phyloP scores from a whole-genome alignment of 2,888 invertebrate genomes.

The Protula sp. region DNA sequence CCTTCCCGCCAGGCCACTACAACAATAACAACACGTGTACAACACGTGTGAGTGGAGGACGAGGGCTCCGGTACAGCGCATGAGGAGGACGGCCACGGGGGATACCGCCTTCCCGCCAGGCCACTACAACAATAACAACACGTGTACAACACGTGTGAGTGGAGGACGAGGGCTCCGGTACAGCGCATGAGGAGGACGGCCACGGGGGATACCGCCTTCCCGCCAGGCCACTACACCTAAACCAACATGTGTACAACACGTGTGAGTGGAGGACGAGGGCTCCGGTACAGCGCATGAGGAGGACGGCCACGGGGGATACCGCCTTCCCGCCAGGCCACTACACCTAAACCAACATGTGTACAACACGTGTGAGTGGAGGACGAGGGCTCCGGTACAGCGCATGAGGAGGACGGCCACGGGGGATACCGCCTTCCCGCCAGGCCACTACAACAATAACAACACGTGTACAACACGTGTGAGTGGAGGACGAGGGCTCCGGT shows the following conservation, averaged over 20 bases:
- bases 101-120: conserved; percentile 6
- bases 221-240: conserved; percentile 1
- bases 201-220: too few species aligned
- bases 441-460: conserved; percentile 6
- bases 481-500: conserved; percentile 16
- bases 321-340: conserved; percentile 3
- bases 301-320: too few species aligned
- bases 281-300: conserved; percentile 16
- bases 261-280: conserved; percentile 14
- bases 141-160: conserved; percentile 17
- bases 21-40: conserved; percentile 10
- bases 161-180: conserved; percentile 14
- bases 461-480: conserved; percentile 15
- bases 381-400: conserved; percentile 13
- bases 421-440: conserved; percentile 7
- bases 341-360: conserved; percentile 12
- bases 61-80: conserved; percentile 13
- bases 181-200: conserved; percentile 14
- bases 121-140: conserved; percentile 6
- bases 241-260: conserved; percentile 16
- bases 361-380: conserved; percentile 16
- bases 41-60: conserved; percentile 17
- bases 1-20: conserved; percentile 3
- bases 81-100: conserved; percentile 17
- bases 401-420: conserved; percentile 17